Evolutionary conservation across 2,797 vertebrate species (phyloP).

Genomic region (Lagocephalus sceleratus): DNA sequence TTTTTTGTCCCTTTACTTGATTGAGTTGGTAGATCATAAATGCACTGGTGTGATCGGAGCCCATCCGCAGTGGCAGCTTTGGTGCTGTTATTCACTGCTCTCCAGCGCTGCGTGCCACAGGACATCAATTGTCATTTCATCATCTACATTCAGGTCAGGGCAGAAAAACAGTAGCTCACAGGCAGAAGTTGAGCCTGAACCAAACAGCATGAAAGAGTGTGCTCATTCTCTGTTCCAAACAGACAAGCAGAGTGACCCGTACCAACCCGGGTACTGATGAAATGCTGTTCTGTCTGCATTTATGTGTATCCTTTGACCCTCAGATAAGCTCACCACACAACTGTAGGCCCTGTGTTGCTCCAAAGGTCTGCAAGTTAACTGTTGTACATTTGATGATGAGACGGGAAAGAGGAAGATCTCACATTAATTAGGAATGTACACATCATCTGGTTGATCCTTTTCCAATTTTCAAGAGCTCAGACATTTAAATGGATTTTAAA

Average conservation of each 20-base stretch:
- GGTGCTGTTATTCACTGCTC: slow-evolving; percentile 6
- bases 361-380: slow-evolving; percentile 58
- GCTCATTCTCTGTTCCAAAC: not conserved
- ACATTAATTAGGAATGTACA: too few relatives aligned
- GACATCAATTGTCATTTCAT: slow-evolving; percentile 20
- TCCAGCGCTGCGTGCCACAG: too few relatives aligned
- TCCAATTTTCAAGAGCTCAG: too few relatives aligned
- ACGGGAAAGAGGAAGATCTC: too few relatives aligned
- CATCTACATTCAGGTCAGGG: slow-evolving; percentile 11
- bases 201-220: too few relatives aligned
- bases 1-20: too few relatives aligned
- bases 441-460: too few relatives aligned
- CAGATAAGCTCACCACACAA: slow-evolving; percentile 50
- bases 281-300: slow-evolving; percentile 7
- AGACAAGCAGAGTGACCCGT: slow-evolving; percentile 8
- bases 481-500: too few relatives aligned
- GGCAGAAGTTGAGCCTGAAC: too few relatives aligned
- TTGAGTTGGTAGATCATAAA: too few relatives aligned
- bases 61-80: slow-evolving; percentile 4
- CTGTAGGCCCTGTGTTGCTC: slow-evolving; percentile 23
- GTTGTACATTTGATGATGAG: not conserved
- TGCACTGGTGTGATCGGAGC: too few relatives aligned
- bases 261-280: slow-evolving; percentile 13
- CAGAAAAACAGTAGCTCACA: too few relatives aligned
- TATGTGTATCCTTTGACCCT: slow-evolving; percentile 49